phyloP scores from a whole-genome alignment of 1,140 invertebrate species.

The Drosophila punjabiensis region DNA sequence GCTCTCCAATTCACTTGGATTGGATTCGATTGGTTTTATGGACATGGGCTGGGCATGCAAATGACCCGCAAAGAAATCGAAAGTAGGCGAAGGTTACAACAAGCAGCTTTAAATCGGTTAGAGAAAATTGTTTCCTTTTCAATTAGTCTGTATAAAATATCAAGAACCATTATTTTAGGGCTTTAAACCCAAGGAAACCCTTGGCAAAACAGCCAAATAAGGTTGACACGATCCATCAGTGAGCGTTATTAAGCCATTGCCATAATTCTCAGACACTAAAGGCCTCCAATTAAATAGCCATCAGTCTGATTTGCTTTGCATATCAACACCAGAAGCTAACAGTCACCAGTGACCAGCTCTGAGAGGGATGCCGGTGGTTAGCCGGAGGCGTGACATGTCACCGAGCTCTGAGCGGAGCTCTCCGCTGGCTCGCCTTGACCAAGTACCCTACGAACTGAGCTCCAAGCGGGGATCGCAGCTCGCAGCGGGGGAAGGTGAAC shows the following conservation, averaged over 20 bases:
- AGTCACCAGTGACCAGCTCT: neutral
- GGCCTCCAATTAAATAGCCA: constrained; percentile 16
- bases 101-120: neutral
- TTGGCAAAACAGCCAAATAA: neutral
- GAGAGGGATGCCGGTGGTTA: neutral
- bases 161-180: neutral
- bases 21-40: constrained; percentile 5
- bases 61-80: constrained; percentile 11
- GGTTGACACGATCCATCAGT: neutral
- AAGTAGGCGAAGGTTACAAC: constrained; percentile 13
- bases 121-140: neutral
- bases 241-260: neutral
- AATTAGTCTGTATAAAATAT: neutral
- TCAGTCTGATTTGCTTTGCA: constrained; percentile 1
- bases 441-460: constrained; percentile 51
- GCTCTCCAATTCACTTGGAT: neutral
- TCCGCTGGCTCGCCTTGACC: constrained; percentile 61
- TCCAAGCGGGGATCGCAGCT: neutral
- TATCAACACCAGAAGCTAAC: constrained; percentile 6
- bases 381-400: constrained; percentile 47
- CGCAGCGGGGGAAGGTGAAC: constrained; percentile 26
- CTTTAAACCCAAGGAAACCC: neutral
- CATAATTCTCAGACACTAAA: constrained; percentile 1
- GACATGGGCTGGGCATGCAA: neutral
- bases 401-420: neutral